Percentiles rank a stretch among this genome's conserved stretches.
These are phyloP conservation scores for Drosophila setifemur DNA, from an alignment of 1,140 invertebrate genomes.

Conservation along the genomic window DNA sequence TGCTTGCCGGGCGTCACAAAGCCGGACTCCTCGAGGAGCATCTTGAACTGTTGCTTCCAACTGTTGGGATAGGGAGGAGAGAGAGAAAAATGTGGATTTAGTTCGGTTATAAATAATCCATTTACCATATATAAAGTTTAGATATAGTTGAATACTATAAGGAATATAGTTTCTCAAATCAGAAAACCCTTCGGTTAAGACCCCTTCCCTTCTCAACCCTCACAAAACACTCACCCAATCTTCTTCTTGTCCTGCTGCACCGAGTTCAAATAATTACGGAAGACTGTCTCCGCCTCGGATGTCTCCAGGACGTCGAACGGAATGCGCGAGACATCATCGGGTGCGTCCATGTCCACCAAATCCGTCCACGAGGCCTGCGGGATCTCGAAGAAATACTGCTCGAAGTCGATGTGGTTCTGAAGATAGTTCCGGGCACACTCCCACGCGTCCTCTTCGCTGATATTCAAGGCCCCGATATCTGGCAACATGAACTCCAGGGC, in stretches of 20 bases:
- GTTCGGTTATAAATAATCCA: too few species aligned
- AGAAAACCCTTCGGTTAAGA: too few species aligned
- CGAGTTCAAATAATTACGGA: constrained; percentile 94
- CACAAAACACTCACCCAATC: constrained; percentile 89
- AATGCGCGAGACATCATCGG: constrained; percentile 89
- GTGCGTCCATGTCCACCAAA: constrained; percentile 84
- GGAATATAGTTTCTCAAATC: too few species aligned
- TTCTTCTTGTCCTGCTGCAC: constrained; percentile 95
- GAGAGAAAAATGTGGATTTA: too few species aligned
- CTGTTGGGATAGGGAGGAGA: constrained; percentile 82
- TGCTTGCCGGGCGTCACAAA: constrained; percentile 97
- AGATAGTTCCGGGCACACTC: constrained; percentile 91
- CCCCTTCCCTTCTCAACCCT: too few species aligned
- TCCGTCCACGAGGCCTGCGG: constrained; percentile 91
- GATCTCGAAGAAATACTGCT: constrained; percentile 94
- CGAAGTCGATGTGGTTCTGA: constrained; percentile 93
- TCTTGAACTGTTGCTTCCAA: constrained; percentile 96
- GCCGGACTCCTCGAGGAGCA: constrained; percentile 95
- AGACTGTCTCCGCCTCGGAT: constrained; percentile 94
- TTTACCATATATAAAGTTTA: too few species aligned
- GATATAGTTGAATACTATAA: too few species aligned
- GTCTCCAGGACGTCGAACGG: constrained; percentile 96
- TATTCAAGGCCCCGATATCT: constrained; percentile 88
- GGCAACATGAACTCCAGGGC: constrained; percentile 92
- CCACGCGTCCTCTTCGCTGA: constrained; percentile 89